phyloP scores from a whole-genome alignment of 1,140 invertebrate genomes.

The Zaprionus vittiger region DNA sequence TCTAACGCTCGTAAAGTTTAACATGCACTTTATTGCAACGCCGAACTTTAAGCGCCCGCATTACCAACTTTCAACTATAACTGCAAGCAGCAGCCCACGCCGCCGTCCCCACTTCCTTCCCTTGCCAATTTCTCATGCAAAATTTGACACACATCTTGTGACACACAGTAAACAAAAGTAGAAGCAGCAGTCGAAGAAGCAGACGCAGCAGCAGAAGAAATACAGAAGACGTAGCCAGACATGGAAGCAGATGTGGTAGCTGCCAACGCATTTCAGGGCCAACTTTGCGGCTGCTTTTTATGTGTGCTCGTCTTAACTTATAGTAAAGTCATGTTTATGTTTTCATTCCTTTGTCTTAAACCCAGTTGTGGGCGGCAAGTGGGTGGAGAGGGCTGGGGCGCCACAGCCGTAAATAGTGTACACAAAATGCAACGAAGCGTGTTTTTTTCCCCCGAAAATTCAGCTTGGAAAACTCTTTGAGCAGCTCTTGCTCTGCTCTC shows the following conservation, averaged over 20 bases:
- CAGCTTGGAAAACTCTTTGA: slow-evolving; percentile 6
- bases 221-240: not conserved
- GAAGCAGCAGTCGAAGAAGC: not conserved
- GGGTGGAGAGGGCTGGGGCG: not conserved
- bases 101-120: not conserved
- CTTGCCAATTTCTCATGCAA: not conserved
- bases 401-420: slow-evolving; percentile 5
- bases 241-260: not conserved
- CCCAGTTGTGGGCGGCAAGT: not conserved
- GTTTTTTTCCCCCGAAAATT: slow-evolving; percentile 14
- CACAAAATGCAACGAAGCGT: slow-evolving; percentile 41
- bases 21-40: slow-evolving; percentile 36
- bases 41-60: slow-evolving; percentile 29
- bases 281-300: slow-evolving; percentile 33
- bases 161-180: not conserved
- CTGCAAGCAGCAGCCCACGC: slow-evolving; percentile 4
- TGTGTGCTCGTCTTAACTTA: slow-evolving; percentile 26
- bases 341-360: slow-evolving; percentile 32
- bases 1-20: slow-evolving; percentile 24
- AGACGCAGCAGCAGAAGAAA: not conserved
- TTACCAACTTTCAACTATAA: slow-evolving; percentile 32
- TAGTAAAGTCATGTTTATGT: slow-evolving; percentile 46
- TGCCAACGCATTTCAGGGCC: slow-evolving; percentile 29
- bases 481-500: not conserved
- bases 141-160: slow-evolving; percentile 22